Evolutionary conservation across 2,797 vertebrate species (phyloP).

Genomic region (Scleropages formosus): DNA sequence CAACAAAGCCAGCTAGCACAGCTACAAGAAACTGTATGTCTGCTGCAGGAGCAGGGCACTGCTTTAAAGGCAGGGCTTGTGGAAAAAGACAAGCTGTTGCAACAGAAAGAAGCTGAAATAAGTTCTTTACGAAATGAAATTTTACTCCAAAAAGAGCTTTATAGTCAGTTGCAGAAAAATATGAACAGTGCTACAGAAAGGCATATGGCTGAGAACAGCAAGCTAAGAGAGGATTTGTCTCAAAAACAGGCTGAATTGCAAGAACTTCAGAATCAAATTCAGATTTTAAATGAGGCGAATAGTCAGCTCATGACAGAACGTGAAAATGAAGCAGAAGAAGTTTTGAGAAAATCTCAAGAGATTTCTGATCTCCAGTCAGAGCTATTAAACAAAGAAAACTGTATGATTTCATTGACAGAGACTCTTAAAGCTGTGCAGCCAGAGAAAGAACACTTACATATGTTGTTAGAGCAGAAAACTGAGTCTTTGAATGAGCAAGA

Average conservation of each 20-base stretch:
- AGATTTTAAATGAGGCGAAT: constrained; percentile 60
- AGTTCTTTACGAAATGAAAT: constrained; percentile 51
- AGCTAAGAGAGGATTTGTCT: constrained; percentile 45
- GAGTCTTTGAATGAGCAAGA: constrained; percentile 63
- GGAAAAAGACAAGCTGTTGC: constrained; percentile 63
- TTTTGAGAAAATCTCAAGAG: constrained; percentile 59
- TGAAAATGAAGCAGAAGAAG: constrained; percentile 49
- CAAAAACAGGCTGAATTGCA: constrained; percentile 22
- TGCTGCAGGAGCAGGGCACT: constrained; percentile 72
- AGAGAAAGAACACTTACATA: constrained; percentile 62
- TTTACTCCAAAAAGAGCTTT: constrained; percentile 47
- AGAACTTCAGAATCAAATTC: constrained; percentile 17
- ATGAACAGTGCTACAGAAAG: constrained; percentile 42
- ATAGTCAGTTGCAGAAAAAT: constrained; percentile 59
- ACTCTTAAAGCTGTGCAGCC: constrained; percentile 56
- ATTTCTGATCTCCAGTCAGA: constrained; percentile 55
- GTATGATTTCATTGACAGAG: constrained; percentile 59
- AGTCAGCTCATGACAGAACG: constrained; percentile 65
- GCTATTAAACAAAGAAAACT: constrained; percentile 53
- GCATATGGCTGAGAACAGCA: constrained; percentile 45
- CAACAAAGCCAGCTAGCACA: constrained; percentile 60
- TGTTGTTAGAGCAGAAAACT: constrained; percentile 60
- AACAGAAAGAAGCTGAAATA: constrained; percentile 65
- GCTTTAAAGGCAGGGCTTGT: constrained; percentile 68
- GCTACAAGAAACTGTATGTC: constrained; percentile 63